Base-by-base conservation (phyloP, 2,113 vertebrate species). In the Oxyura jamaicensis region DNA sequence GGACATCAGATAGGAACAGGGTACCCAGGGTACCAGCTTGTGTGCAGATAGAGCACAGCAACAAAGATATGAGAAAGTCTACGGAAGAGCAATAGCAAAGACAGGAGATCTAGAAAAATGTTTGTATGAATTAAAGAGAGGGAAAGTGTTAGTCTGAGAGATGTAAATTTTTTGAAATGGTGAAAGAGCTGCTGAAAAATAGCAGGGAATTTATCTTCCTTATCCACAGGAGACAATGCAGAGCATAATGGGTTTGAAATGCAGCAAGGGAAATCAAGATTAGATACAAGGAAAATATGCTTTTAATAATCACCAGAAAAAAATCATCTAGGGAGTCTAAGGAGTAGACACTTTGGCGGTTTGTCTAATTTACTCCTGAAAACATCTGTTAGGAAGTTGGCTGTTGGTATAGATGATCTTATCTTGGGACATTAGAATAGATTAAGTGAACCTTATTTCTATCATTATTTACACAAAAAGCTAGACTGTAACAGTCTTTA, bases 331-430 rank as follows among this genome's bases (percentile, higher is more conserved):
- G 58, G 69, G 74, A 95, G 53, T 29, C 29, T 56, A 71, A 82
- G 39, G 53, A 82, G 41, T 72, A 95, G 77, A 90, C 42, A 23
- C 66, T 77, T 81, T 31, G 53, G 80, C 79, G 48, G 52, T 78
- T 86, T 91, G 69, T 89, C 86, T 79, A 41, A 81, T 65, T 83
- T 67, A 78, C 68, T 88, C 20, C 60, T 72, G 60, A 44, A 91
- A 95, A 86, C 89, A 93, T 95, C 92, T 95, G 95, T 84, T 89
- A 91, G 82, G 95, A 93, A 90, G 35, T 39, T 75, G 31, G 26
- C 48, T 89, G 62, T 29, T 87, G 81, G 89, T 82, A 92, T 1
- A 73, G 48, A 84, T 28, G 73, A 85, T 71, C 84, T 87, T 93
- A 84, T 14, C 81, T 89, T 82, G 74, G 7, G 4, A 91, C 74